Evolutionary conservation across 2,113 vertebrate species (phyloP).

Genomic region (Alethe castanea): DNA sequence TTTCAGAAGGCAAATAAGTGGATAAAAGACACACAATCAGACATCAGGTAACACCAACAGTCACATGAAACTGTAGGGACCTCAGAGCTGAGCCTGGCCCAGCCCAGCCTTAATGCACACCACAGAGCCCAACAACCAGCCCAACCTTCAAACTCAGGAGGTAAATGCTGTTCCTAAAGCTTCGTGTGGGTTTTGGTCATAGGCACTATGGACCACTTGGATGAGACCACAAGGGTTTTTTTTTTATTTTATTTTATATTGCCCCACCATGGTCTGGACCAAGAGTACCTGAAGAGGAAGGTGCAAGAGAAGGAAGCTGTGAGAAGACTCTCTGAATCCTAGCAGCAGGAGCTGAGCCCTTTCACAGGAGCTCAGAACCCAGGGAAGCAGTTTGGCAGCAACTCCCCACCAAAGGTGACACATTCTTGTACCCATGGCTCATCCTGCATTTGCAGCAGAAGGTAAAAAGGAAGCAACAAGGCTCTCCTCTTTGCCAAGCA

Average conservation of each 20-base stretch:
- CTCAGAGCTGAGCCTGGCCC: neutral
- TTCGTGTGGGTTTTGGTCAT: fast-evolving
- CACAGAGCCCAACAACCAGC: neutral
- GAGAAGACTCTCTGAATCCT: neutral
- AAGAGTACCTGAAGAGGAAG: neutral
- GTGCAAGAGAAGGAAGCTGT: neutral
- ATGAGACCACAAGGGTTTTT: neutral
- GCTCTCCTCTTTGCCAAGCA: neutral
- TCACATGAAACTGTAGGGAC: neutral
- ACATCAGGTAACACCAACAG: neutral
- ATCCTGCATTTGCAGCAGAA: neutral
- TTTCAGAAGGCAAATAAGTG: neutral
- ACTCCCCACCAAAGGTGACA: neutral
- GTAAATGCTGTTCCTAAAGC: neutral
- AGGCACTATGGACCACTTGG: neutral
- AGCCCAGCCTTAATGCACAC: neutral
- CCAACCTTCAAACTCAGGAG: neutral
- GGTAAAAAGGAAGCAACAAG: neutral
- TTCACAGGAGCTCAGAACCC: neutral
- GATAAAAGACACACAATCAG: neutral
- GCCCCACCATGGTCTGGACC: neutral
- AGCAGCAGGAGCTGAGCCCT: neutral
- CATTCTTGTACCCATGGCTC: fast-evolving
- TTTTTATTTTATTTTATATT: neutral
- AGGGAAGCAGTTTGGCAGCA: fast-evolving